Evolutionary conservation across 1,140 invertebrate genomes (phyloP).

Genomic region (roundworm (Caenorhabditis elegans)): DNA sequence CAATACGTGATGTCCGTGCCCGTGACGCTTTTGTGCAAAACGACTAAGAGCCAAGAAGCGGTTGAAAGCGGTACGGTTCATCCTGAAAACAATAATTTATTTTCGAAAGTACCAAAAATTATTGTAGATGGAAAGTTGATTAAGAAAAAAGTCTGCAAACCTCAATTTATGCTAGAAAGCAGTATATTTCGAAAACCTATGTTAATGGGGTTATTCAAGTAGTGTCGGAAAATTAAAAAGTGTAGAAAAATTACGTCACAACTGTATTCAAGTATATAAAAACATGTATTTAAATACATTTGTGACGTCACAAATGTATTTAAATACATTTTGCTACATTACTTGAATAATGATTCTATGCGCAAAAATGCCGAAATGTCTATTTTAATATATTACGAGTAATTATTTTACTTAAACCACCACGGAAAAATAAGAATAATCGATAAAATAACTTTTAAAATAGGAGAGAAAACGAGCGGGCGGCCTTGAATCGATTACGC

Average conservation of each 20-base stretch:
- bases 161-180: not conserved
- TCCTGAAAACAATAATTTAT: not conserved
- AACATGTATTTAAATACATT: too few relatives aligned
- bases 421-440: not conserved
- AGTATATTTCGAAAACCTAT: too few relatives aligned
- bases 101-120: not conserved
- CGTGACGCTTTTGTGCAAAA: slow-evolving; percentile 28
- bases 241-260: too few relatives aligned
- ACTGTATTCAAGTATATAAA: too few relatives aligned
- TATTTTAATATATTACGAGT: too few relatives aligned
- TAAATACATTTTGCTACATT: too few relatives aligned
- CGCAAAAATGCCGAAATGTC: too few relatives aligned
- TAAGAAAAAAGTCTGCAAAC: not conserved
- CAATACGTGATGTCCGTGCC: slow-evolving; percentile 8
- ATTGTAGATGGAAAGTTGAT: not conserved
- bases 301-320: too few relatives aligned
- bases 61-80: slow-evolving; percentile 32
- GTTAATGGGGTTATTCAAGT: too few relatives aligned
- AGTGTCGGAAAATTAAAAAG: too few relatives aligned
- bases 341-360: too few relatives aligned
- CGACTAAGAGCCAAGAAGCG: slow-evolving; percentile 39
- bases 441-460: not conserved
- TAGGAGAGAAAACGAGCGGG: not conserved
- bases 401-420: too few relatives aligned
- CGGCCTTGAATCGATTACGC: not conserved